Evolutionary conservation across 1,140 invertebrate genomes (phyloP), one percentile per base, ranked within the genome.

Genomic region (Lutraria rhynchaena): DNA sequence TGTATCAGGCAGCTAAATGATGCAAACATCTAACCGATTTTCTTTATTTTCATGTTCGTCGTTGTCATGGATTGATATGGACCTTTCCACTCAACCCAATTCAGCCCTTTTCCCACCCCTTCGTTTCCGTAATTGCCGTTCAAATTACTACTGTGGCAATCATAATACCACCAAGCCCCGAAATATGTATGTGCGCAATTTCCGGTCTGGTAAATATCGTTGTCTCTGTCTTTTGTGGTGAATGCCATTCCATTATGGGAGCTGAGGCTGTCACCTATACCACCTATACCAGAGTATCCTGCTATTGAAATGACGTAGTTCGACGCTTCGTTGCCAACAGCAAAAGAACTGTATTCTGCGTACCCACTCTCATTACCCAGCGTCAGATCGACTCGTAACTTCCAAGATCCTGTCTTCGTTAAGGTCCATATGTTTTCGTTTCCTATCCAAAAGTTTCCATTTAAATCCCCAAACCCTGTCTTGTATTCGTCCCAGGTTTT

Each of bases 171-270:
- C 74, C 74, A 76, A 5, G 35, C 74, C 0, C 58, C 74, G 19
- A 17, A 15, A 11, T 13, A 57, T 4, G 2, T 1, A 1, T 0
- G 13, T 53, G 74, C 74, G 51, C 74, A 76, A 41, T 63, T 76
- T 19, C 0, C 0, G 5, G 2, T 41, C 2, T 4, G 11, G 33
- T n/a, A 11, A 27, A 35, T 7, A 27, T 76, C 74, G 49, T 76
- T 76, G 57, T 76, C 74, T 44, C 31, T 63, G 74, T 76, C 74
- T 3, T 49, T 33, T 19, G 74, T 76, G 1, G 74, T 19, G 31
- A 76, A 76, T 15, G 2, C 17, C 44, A 46, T 61, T 7, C 29
- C 46, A 61, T 76, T 63, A 1, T 63, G 74, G 44, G 0, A 5
- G 22, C 5, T 7, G 33, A 76, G n/a, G 0, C 41, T 31, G 35